Conservation (phyloP, 2,113 vertebrate species). For the Excalfactoria chinensis region DNA sequence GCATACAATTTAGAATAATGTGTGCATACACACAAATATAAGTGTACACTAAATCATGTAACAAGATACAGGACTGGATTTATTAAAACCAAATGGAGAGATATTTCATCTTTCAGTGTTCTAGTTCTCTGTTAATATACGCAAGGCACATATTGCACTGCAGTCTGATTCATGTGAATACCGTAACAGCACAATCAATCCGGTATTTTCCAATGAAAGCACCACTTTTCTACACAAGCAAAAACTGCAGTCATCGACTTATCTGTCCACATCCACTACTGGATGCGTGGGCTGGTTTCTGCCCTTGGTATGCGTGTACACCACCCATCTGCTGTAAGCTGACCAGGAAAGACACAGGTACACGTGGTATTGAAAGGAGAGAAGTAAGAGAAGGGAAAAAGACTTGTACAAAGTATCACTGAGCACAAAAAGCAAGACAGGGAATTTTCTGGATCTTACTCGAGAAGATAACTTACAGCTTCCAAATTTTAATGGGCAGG, state of each 20-base stretch:
- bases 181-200: not conserved
- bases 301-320: not conserved
- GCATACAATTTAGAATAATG: slow-evolving; percentile 36
- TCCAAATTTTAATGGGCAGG: slow-evolving; percentile 97
- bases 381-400: fast-evolving
- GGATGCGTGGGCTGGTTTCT: not conserved
- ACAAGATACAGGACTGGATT: slow-evolving; percentile 43
- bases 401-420: fast-evolving
- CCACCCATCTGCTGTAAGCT: not conserved
- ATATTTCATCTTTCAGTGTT: slow-evolving; percentile 40
- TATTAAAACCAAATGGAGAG: slow-evolving; percentile 52
- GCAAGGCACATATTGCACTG: not conserved
- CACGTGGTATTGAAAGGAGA: not conserved
- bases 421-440: not conserved
- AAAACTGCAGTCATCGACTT: not conserved
- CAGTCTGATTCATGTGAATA: not conserved
- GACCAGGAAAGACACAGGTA: not conserved
- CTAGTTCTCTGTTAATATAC: slow-evolving; percentile 34
- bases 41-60: slow-evolving; percentile 7
- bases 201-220: not conserved
- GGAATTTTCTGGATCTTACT: slow-evolving; percentile 3
- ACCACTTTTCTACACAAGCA: not conserved
- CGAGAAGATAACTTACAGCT: slow-evolving; percentile 89
- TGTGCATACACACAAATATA: slow-evolving; percentile 26
- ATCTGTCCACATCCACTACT: not conserved